A percentile compares a stretch with the other conserved stretches of the same genome.
These are phyloP conservation scores for Lucifuga dentata DNA, from an alignment of 2,113 vertebrate genomes.

Conservation along the genomic window DNA sequence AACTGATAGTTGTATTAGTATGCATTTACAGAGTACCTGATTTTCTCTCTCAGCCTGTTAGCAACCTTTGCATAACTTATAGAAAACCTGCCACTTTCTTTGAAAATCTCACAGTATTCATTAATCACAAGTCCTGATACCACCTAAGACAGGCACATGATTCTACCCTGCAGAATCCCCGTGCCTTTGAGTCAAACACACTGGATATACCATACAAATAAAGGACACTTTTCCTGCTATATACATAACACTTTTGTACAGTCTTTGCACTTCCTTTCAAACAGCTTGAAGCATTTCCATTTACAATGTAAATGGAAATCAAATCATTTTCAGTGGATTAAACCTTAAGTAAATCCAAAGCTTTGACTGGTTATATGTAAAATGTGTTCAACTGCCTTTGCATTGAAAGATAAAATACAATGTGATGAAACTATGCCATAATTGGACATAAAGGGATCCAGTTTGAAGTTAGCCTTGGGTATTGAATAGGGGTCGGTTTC, in stretches of 20 bases:
- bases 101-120: constrained; percentile 83
- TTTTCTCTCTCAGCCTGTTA: constrained; percentile 74
- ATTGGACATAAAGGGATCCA: constrained; percentile 7
- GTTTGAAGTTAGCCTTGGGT: constrained; percentile 22
- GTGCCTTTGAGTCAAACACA: constrained; percentile 74
- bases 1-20: constrained; percentile 78
- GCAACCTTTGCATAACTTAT: constrained; percentile 82
- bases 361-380: constrained; percentile 50
- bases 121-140: constrained; percentile 77
- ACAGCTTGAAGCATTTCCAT: constrained; percentile 64
- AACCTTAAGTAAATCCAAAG: constrained; percentile 64
- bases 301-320: constrained; percentile 56
- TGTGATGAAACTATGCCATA: constrained; percentile 32
- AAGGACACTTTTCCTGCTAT: constrained; percentile 82
- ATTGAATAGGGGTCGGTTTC: constrained; percentile 8
- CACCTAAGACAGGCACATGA: constrained; percentile 74
- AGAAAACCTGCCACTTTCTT: constrained; percentile 76
- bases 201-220: constrained; percentile 79
- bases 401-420: constrained; percentile 37
- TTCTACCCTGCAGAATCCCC: constrained; percentile 87
- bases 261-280: constrained; percentile 74
- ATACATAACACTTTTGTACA: constrained; percentile 85
- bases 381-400: constrained; percentile 53
- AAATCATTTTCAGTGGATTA: constrained; percentile 66
- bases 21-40: constrained; percentile 84